phyloP scores from a whole-genome alignment of 2,888 invertebrate species.

The Parthenolecanium corni region DNA sequence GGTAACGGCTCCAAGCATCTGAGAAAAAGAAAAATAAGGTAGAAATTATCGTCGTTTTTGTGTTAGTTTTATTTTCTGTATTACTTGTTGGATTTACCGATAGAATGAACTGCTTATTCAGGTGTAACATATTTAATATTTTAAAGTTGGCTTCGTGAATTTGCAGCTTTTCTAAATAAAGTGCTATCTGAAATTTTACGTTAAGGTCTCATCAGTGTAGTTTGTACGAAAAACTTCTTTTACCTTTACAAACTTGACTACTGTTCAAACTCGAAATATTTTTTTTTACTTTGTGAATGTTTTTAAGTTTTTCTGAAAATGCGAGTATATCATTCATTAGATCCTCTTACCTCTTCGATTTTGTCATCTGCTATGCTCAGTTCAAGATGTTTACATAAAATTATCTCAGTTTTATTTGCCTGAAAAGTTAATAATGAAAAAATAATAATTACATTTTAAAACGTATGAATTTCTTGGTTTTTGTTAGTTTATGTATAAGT shows the following conservation, averaged over 20 bases:
- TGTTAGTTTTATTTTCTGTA: not conserved
- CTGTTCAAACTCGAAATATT: no score
- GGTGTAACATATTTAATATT: conserved; percentile 5
- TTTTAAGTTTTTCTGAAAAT: no score
- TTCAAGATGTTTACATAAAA: no score
- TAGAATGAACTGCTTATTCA: conserved; percentile 2
- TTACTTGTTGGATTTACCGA: not conserved
- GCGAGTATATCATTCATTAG: no score
- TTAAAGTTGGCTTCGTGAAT: conserved; percentile 17
- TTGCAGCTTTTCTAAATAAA: not conserved
- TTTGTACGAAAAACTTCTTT: no score
- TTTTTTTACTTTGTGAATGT: no score
- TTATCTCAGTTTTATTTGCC: not conserved
- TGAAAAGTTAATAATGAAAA: not conserved
- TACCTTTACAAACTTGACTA: no score
- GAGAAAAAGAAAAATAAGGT: not conserved
- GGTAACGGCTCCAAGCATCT: conserved; percentile 22
- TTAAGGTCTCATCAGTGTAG: no score
- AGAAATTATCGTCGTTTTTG: not conserved
- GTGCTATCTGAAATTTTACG: not conserved
- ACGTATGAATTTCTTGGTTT: not conserved
- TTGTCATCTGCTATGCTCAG: not conserved
- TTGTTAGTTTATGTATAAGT: not conserved
- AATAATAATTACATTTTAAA: not conserved
- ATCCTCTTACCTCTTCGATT: not conserved